Conservation (phyloP, 2,113 vertebrate species). For the Hucho hucho region DNA sequence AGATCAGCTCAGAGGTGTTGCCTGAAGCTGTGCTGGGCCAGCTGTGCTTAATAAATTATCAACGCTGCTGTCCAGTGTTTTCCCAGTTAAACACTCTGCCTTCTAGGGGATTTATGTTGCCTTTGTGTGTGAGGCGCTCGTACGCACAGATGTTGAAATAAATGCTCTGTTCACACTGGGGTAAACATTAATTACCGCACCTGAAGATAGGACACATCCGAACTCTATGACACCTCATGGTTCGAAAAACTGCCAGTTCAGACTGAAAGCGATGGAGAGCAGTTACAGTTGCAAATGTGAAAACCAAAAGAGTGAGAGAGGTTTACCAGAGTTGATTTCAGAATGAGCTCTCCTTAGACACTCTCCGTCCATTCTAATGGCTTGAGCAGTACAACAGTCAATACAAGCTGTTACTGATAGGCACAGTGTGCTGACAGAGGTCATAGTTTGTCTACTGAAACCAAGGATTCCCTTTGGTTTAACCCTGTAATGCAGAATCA, state of each 20-base stretch:
- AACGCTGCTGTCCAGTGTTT: neutral
- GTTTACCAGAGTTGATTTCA: neutral
- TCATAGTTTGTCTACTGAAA: neutral
- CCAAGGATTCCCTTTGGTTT: slow-evolving; percentile 40
- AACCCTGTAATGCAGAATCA: slow-evolving; percentile 46
- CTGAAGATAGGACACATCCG: neutral
- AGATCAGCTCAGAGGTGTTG: neutral
- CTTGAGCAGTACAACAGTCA: too few relatives aligned
- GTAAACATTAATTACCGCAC: neutral
- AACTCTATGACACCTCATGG: neutral
- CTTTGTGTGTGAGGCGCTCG: neutral
- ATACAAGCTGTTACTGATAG: neutral
- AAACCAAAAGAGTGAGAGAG: neutral
- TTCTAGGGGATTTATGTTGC: slow-evolving; percentile 9
- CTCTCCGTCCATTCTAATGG: neutral
- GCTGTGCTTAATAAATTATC: slow-evolving; percentile 2
- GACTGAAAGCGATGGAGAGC: neutral
- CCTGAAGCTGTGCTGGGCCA: neutral
- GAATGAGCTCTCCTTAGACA: neutral
- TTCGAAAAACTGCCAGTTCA: neutral
- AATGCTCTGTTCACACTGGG: neutral
- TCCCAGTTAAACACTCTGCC: slow-evolving; percentile 3
- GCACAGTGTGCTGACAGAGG: neutral
- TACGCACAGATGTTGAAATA: slow-evolving; percentile 10
- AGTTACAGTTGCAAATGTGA: neutral